Evolutionary conservation across 2,797 vertebrate genomes (phyloP).

Genomic region (Acomys russatus): DNA sequence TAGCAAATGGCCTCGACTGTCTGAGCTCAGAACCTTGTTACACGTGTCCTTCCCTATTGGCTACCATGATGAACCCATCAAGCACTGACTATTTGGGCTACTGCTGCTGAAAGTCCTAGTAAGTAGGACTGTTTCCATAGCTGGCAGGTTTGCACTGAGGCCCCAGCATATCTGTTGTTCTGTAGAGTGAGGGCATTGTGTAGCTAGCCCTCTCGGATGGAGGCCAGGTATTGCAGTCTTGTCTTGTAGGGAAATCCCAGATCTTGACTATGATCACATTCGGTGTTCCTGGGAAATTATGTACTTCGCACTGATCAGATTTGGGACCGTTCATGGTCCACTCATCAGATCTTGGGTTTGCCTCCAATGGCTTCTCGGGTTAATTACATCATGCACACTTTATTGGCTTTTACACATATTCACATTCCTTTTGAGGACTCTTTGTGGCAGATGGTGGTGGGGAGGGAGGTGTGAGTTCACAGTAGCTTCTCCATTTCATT

Average conservation of each 20-base stretch:
- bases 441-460: not conserved
- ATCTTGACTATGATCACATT: not conserved
- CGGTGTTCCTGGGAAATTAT: conserved; percentile 40
- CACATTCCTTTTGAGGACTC: not conserved
- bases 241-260: not conserved
- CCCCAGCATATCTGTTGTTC: not conserved
- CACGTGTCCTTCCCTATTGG: not conserved
- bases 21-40: not conserved
- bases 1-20: not conserved
- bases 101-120: not conserved
- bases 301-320: not conserved
- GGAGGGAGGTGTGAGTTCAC: not conserved
- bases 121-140: not conserved
- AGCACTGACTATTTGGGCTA: not conserved
- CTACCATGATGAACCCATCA: not conserved
- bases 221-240: not conserved
- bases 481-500: not conserved
- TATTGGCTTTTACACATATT: conserved; percentile 37
- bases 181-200: rapidly evolving
- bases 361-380: not conserved
- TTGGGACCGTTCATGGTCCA: not conserved
- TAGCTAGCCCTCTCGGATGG: not conserved
- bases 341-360: conserved; percentile 40
- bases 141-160: not conserved
- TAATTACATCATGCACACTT: not conserved